Conservation (phyloP, 2,888 invertebrate genomes). For the Blastobasis lacticolella region DNA sequence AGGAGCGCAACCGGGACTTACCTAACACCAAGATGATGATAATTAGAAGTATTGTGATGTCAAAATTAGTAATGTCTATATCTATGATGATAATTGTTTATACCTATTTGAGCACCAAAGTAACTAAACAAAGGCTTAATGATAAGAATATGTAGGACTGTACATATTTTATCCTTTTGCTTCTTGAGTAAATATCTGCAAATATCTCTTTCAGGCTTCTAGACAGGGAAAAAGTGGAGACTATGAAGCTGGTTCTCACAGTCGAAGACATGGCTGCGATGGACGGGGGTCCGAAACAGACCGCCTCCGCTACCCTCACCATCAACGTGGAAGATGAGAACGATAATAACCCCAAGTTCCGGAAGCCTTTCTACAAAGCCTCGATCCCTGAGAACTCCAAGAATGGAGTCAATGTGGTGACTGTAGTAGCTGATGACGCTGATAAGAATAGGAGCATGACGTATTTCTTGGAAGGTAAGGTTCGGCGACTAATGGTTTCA, state of each 20-base stretch:
- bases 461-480: constrained; percentile 81
- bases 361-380: constrained; percentile 84
- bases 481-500: background rate
- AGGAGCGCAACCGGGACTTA: too few species aligned
- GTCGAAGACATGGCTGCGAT: constrained; percentile 91
- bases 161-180: background rate
- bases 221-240: constrained; percentile 89
- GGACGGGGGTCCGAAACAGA: constrained; percentile 79
- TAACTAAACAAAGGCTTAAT: too few species aligned
- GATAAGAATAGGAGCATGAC: constrained; percentile 90
- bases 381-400: constrained; percentile 92
- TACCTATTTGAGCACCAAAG: too few species aligned
- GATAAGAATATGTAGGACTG: background rate
- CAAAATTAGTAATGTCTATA: too few species aligned
- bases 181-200: background rate
- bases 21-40: too few species aligned
- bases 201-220: constrained; percentile 69
- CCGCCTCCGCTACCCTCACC: constrained; percentile 81
- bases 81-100: too few species aligned
- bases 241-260: constrained; percentile 81
- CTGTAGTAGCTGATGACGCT: constrained; percentile 87
- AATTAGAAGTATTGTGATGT: too few species aligned
- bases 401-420: constrained; percentile 85
- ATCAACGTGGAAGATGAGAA: constrained; percentile 89
- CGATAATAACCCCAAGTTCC: constrained; percentile 91